Percentiles rank a stretch among this genome's conserved stretches.
phyloP scores from a whole-genome alignment of 2,113 vertebrate genomes.

The Campylomormyrus tamandua region DNA sequence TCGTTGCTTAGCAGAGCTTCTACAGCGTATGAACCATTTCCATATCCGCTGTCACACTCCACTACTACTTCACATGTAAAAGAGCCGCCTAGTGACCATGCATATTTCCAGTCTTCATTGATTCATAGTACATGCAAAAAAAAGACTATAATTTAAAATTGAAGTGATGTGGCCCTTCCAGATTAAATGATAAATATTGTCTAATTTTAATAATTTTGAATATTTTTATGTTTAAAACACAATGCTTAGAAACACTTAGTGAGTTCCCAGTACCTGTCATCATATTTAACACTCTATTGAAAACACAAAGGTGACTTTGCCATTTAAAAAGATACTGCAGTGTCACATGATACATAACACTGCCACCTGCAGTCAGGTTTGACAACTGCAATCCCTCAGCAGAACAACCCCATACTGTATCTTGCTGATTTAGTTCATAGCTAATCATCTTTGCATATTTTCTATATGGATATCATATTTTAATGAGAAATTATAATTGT shows the following conservation, averaged over 20 bases:
- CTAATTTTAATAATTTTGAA: neutral
- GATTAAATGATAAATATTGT: neutral
- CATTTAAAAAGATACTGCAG: neutral
- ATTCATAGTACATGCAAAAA: constrained; percentile 16
- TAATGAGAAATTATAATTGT: neutral
- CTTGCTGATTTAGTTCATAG: neutral
- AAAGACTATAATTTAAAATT: neutral
- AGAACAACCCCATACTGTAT: neutral
- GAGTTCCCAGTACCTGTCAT: neutral
- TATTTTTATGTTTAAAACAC: neutral
- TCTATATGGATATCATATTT: neutral
- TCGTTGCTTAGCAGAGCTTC: neutral
- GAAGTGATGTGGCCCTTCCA: neutral
- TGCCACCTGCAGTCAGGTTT: constrained; percentile 35
- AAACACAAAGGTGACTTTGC: constrained; percentile 4
- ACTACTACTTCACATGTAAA: neutral
- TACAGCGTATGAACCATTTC: neutral
- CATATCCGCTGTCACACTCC: neutral
- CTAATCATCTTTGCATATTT: neutral
- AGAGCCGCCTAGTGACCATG: neutral
- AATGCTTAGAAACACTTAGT: neutral
- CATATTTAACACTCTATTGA: neutral
- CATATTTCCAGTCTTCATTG: constrained; percentile 27
- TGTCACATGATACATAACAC: constrained; percentile 23
- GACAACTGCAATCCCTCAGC: neutral